Evolutionary conservation across 2,113 vertebrate genomes (phyloP).

Genomic region (Notothenia rossii): DNA sequence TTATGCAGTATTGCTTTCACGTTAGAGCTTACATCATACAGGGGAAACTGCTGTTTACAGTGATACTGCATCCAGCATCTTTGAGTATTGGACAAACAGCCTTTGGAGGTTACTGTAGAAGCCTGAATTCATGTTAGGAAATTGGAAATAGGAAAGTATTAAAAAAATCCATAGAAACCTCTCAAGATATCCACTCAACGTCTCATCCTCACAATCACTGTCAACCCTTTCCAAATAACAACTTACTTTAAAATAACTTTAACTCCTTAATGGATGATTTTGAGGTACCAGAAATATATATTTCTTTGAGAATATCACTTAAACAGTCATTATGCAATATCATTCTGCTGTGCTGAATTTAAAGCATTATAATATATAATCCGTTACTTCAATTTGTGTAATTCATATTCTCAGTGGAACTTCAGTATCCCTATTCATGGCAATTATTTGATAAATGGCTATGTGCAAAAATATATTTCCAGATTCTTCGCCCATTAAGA

Average conservation of each 20-base stretch:
- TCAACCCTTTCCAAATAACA: constrained; percentile 8
- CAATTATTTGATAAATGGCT: constrained; percentile 28
- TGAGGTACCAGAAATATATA: constrained; percentile 7
- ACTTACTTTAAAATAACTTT: too few relatives aligned
- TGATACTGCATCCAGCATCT: constrained; percentile 34
- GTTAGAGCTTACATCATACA: constrained; percentile 48
- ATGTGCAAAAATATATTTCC: background rate
- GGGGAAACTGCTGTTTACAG: constrained; percentile 53
- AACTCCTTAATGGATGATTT: background rate
- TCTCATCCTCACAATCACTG: background rate
- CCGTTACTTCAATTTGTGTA: constrained; percentile 1
- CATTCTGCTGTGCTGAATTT: constrained; percentile 1
- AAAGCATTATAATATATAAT: background rate
- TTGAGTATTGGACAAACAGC: constrained; percentile 31
- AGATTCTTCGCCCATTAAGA: background rate
- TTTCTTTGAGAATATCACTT: constrained; percentile 13
- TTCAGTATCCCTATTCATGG: constrained; percentile 2
- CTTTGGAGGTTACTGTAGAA: constrained; percentile 13
- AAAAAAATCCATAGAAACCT: background rate
- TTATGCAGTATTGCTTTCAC: constrained; percentile 53
- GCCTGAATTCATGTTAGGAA: background rate
- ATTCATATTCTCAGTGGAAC: background rate
- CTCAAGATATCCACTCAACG: background rate
- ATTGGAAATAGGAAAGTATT: background rate
- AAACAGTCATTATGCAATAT: constrained; percentile 9